Evolutionary conservation across 2,888 invertebrate genomes (phyloP).

Genomic region (Drosophila aldrichi): DNA sequence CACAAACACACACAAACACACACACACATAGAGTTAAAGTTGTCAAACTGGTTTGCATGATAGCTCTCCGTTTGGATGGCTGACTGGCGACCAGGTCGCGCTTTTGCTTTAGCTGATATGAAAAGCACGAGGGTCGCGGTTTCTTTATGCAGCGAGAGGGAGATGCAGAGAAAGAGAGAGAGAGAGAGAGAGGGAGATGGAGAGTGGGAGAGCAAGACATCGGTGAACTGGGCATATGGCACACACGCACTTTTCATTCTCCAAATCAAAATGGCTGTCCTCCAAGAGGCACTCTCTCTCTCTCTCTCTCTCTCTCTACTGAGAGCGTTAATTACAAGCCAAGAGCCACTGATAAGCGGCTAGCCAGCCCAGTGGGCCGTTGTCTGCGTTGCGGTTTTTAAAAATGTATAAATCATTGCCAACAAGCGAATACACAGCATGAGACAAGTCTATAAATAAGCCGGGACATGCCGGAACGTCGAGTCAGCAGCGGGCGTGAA

Average conservation of each 20-base stretch:
- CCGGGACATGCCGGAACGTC: slow-evolving; percentile 21
- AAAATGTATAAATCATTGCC: slow-evolving; percentile 84
- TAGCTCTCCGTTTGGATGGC: slow-evolving; percentile 65
- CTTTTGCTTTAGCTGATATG: slow-evolving; percentile 73
- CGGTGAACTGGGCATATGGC: slow-evolving; percentile 61
- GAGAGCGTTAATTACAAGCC: slow-evolving; percentile 41
- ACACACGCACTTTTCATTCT: slow-evolving; percentile 59
- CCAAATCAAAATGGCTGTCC: slow-evolving; percentile 50
- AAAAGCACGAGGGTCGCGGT: slow-evolving; percentile 62
- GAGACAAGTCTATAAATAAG: slow-evolving; percentile 84
- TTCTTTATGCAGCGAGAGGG: slow-evolving; percentile 5
- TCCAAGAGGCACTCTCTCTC: neutral
- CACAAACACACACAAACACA: slow-evolving; percentile 32
- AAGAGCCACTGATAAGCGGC: slow-evolving; percentile 47
- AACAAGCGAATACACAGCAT: slow-evolving; percentile 78
- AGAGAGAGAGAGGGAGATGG: neutral
- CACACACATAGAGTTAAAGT: slow-evolving; percentile 40
- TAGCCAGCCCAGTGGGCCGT: slow-evolving; percentile 19
- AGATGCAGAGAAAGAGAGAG: no score
- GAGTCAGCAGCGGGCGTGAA: slow-evolving; percentile 63
- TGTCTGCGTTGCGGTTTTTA: slow-evolving; percentile 72
- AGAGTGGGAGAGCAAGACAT: neutral
- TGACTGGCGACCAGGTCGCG: slow-evolving; percentile 65
- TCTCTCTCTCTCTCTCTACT: neutral
- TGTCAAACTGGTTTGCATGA: slow-evolving; percentile 77